phyloP scores from a whole-genome alignment of 1,140 invertebrate genomes.

The Helicoverpa armigera region DNA sequence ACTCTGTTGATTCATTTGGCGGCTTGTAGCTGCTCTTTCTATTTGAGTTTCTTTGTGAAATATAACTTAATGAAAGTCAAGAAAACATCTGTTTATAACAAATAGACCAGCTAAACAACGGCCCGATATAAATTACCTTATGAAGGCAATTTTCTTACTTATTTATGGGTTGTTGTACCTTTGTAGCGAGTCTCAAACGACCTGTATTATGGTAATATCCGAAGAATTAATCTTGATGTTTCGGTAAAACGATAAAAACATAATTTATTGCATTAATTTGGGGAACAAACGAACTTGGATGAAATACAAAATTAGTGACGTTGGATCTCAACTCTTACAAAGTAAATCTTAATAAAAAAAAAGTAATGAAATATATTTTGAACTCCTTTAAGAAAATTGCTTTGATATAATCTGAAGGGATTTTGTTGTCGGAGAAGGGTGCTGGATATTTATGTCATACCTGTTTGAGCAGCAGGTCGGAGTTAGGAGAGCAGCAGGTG shows the following conservation, averaged over 20 bases:
- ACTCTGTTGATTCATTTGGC: not conserved
- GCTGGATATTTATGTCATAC: slow-evolving; percentile 84
- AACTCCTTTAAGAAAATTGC: slow-evolving; percentile 26
- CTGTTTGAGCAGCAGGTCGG: slow-evolving; percentile 98
- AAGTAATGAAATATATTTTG: slow-evolving; percentile 30
- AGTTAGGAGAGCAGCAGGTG: slow-evolving; percentile 96
- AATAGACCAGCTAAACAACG: slow-evolving; percentile 41
- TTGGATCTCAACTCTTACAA: slow-evolving; percentile 36
- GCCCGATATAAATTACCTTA: slow-evolving; percentile 57
- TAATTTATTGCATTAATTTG: slow-evolving; percentile 50
- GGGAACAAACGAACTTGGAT: slow-evolving; percentile 40
- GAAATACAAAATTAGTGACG: slow-evolving; percentile 34
- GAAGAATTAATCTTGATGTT: slow-evolving; percentile 51
- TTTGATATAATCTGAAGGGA: slow-evolving; percentile 9
- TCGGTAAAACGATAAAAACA: slow-evolving; percentile 47
- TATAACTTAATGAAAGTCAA: slow-evolving; percentile 37
- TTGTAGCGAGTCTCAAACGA: slow-evolving; percentile 45
- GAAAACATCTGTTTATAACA: slow-evolving; percentile 50
- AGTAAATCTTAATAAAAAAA: slow-evolving; percentile 34
- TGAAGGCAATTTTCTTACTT: slow-evolving; percentile 61
- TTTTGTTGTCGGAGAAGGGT: not conserved
- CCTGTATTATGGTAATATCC: slow-evolving; percentile 52
- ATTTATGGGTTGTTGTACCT: slow-evolving; percentile 59
- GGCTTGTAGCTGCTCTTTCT: not conserved
- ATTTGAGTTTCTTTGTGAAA: not conserved